Evolutionary conservation across 2,888 invertebrate genomes (phyloP), one percentile per base, ranked within the genome.

Genomic region (Brachycybe producta): DNA sequence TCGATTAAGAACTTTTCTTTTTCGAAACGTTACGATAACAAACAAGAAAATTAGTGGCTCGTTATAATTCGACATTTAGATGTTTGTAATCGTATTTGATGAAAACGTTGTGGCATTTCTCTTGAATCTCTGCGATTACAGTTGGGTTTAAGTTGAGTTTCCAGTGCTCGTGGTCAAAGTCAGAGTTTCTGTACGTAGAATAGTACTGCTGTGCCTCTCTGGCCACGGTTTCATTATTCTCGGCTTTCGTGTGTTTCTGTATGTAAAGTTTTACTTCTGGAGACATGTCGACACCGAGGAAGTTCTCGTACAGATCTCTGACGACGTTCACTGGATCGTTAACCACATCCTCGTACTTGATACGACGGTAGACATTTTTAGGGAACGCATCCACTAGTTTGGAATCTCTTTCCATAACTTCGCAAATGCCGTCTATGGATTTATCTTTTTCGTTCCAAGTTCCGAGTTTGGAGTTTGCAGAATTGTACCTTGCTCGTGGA

Each of bases 341-440:
- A 49, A 44, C 50, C 15, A 50, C 3, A 23, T 50, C 50, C 30
- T 50, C 50, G 24, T 50, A 48, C 41, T 30, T 39, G 40, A 38
- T 2, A n/a, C 19, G 19, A 7, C 11, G 19, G 34, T 45, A 45
- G 15, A 32, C 19, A 2, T 30, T 23, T 11, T 30, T 21, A 3
- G 8, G 13, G 15, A 26, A 15, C 19, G 28, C 11, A 23, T 44
- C 36, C 27, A 17, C 19, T 5, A 35, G 5, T 17, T 36, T 19
- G 17, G 27, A 30, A 36, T 43, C 50, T 5, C 8, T 11, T 11
- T 43, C 38, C 50, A 50, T 50, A 17, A 17, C 19, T 11, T 28
- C 36, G 23, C 50, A 50, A 21, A 50, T 35, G 11, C 3, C 19
- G 5, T 35, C 21, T 17, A 44, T 1, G n/a, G 17, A 13, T 11